phyloP scores from a whole-genome alignment of 1,140 invertebrate genomes.

The Tetraneura akinire region DNA sequence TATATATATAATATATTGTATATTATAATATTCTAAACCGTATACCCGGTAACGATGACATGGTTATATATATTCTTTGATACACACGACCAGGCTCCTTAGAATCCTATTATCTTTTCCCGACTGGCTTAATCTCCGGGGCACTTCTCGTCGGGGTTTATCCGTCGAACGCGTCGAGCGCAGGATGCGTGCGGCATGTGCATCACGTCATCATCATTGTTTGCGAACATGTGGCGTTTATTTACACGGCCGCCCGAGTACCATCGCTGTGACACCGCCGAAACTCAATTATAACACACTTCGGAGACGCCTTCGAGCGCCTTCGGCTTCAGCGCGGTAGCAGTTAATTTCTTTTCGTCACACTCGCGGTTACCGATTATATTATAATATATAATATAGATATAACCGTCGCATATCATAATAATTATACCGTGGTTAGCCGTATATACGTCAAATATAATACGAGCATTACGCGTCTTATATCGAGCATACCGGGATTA shows the following conservation, averaged over 20 bases:
- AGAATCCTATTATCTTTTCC: conserved; percentile 33
- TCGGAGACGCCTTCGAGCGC: no score
- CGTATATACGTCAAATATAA: no score
- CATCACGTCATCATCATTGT: background rate
- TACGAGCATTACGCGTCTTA: no score
- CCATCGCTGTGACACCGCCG: background rate
- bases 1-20: background rate
- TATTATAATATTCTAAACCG: background rate
- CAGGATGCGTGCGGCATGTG: no score
- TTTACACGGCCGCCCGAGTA: conserved; percentile 15
- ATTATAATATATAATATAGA: no score
- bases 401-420: no score
- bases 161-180: background rate
- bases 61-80: background rate
- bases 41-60: background rate
- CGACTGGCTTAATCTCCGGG: conserved; percentile 22
- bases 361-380: no score
- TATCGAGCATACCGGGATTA: no score
- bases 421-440: no score
- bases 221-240: conserved; percentile 26
- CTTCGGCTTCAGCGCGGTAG: no score
- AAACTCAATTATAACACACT: conserved; percentile 8
- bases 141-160: background rate
- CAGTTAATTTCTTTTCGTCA: no score
- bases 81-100: background rate